A percentile compares a stretch with the other conserved stretches of the same genome.
Evolutionary conservation across 1,140 invertebrate genomes (phyloP).

Genomic region (Laupala kohalensis): DNA sequence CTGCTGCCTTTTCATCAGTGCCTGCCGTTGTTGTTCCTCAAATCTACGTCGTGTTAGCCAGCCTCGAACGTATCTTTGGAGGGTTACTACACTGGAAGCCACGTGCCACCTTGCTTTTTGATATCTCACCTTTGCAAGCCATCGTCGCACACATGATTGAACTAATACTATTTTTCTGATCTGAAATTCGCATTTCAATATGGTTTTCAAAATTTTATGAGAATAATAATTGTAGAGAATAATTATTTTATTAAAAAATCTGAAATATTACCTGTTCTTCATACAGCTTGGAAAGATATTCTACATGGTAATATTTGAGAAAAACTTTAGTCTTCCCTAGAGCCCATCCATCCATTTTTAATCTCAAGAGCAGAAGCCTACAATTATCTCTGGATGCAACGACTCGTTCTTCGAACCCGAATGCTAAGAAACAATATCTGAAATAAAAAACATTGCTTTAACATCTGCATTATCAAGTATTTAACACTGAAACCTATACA

Average conservation of each 20-base stretch:
- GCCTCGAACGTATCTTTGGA: slow-evolving; percentile 50
- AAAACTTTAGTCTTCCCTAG: slow-evolving; percentile 79
- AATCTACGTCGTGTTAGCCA: slow-evolving; percentile 43
- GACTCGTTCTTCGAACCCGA: slow-evolving; percentile 56
- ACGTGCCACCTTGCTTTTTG: slow-evolving; percentile 39
- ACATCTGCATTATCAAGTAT: not conserved
- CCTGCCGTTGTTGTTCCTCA: slow-evolving; percentile 29
- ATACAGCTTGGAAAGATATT: slow-evolving; percentile 63
- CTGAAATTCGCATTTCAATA: slow-evolving; percentile 23
- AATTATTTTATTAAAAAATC: no score
- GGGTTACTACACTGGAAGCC: slow-evolving; percentile 46
- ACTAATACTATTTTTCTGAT: slow-evolving; percentile 53
- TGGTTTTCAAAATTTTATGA: no score
- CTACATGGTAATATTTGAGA: slow-evolving; percentile 75
- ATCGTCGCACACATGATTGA: slow-evolving; percentile 55
- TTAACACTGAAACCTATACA: not conserved
- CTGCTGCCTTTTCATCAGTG: slow-evolving; percentile 26
- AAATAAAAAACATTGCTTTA: not conserved
- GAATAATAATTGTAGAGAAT: no score
- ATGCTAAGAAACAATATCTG: slow-evolving; percentile 69
- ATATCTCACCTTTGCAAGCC: slow-evolving; percentile 45
- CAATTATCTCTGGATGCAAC: slow-evolving; percentile 57
- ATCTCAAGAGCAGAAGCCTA: slow-evolving; percentile 48
- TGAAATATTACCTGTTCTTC: slow-evolving; percentile 61
- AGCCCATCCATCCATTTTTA: slow-evolving; percentile 71